These are phyloP conservation scores for Phoxinus phoxinus DNA, from an alignment of 2,113 vertebrate genomes.

Conservation along the genomic window DNA sequence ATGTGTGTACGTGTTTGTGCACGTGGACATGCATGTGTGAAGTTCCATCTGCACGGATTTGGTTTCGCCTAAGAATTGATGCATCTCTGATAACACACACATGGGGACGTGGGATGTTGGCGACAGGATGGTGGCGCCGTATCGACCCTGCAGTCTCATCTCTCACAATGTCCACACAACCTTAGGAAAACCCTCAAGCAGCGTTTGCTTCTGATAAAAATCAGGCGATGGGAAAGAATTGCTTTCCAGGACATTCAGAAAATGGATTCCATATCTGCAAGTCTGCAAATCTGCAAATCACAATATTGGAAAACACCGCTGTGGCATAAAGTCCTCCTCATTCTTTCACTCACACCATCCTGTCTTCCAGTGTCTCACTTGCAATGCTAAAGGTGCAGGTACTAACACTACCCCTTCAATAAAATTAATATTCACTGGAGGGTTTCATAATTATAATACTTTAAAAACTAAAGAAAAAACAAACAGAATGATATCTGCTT, in stretches of 20 bases:
- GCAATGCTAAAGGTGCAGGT: background rate
- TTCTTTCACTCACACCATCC: background rate
- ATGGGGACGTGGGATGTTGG: constrained; percentile 44
- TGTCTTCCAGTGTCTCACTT: background rate
- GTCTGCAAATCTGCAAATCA: constrained; percentile 48
- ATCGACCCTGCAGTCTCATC: constrained; percentile 60
- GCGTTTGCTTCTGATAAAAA: constrained; percentile 55
- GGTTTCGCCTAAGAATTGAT: constrained; percentile 59
- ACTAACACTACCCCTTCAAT: too few relatives aligned
- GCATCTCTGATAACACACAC: constrained; percentile 59
- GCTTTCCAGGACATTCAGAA: constrained; percentile 53
- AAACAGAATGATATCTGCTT: too few relatives aligned
- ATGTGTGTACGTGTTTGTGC: constrained; percentile 23
- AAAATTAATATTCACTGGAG: too few relatives aligned
- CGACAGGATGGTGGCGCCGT: constrained; percentile 49
- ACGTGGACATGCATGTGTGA: background rate
- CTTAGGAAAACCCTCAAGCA: constrained; percentile 56
- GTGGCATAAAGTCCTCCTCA: constrained; percentile 14
- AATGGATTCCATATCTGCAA: constrained; percentile 53
- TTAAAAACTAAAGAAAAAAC: too few relatives aligned
- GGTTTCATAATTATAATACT: too few relatives aligned
- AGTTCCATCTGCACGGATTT: constrained; percentile 44
- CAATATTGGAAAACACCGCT: constrained; percentile 43
- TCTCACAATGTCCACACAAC: constrained; percentile 52
- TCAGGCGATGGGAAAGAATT: constrained; percentile 42